Evolutionary conservation across 2,797 vertebrate species (phyloP).

Genomic region (Oreortyx pictus): DNA sequence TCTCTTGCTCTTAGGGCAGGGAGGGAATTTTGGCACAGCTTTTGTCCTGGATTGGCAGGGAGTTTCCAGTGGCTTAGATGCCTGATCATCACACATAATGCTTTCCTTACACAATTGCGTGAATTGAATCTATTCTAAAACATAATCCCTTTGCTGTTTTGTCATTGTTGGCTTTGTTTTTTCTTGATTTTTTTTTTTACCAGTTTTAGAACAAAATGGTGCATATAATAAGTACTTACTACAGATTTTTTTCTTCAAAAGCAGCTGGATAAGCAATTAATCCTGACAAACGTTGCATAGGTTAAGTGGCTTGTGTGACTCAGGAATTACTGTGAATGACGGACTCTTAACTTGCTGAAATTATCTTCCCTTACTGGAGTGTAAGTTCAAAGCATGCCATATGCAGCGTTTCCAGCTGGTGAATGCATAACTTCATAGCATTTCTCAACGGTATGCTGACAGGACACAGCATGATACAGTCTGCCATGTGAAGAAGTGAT

Average conservation of each 20-base stretch:
- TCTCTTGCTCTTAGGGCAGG: neutral
- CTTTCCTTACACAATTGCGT: neutral
- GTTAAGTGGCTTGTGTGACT: neutral
- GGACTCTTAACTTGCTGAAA: neutral
- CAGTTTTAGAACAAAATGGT: neutral
- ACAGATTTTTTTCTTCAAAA: neutral
- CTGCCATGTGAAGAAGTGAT: neutral
- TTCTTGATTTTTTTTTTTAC: neutral
- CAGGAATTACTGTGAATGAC: neutral
- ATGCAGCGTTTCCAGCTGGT: neutral
- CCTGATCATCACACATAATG: neutral
- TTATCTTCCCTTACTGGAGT: neutral
- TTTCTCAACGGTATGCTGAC: neutral
- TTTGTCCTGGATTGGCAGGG: neutral
- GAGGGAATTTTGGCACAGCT: neutral
- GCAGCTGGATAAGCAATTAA: neutral
- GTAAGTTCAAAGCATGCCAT: neutral
- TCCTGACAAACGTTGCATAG: neutral
- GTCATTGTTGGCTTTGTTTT: no score
- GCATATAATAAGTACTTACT: neutral
- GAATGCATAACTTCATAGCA: neutral
- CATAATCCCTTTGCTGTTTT: fast-evolving
- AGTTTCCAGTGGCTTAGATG: neutral
- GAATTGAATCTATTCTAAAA: neutral
- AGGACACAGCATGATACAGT: neutral